Conservation (phyloP, 2,797 vertebrate genomes). For the Enteromius trimaculatus region DNA sequence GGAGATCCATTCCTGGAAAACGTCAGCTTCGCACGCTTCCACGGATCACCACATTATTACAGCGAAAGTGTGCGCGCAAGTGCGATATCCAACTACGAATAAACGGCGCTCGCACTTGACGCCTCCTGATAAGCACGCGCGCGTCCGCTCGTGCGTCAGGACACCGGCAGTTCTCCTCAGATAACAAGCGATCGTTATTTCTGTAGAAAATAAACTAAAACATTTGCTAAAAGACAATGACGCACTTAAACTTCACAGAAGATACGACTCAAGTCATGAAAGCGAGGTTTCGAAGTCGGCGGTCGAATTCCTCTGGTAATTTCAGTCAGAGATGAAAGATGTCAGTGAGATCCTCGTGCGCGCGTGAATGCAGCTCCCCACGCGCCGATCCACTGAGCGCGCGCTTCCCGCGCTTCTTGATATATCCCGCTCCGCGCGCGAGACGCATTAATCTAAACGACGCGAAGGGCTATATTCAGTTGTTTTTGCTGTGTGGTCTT, state of each 20-base stretch:
- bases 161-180: slow-evolving; percentile 11
- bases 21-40: slow-evolving; percentile 1
- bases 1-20: slow-evolving; percentile 28
- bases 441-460: slow-evolving; percentile 14
- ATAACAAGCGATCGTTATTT: slow-evolving; percentile 13
- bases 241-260: not conserved
- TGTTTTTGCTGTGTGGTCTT: slow-evolving; percentile 34
- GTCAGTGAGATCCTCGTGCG: not conserved
- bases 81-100: slow-evolving; percentile 24
- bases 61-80: not conserved
- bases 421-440: slow-evolving; percentile 7
- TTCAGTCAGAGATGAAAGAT: not conserved
- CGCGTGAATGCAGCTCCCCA: slow-evolving; percentile 34
- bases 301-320: slow-evolving; percentile 32
- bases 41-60: not conserved
- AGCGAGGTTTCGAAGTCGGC: not conserved
- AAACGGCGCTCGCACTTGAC: slow-evolving; percentile 16
- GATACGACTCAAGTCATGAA: not conserved
- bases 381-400: slow-evolving; percentile 29
- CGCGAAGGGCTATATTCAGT: slow-evolving; percentile 21
- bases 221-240: not conserved
- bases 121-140: slow-evolving; percentile 18
- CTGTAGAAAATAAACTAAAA: not conserved
- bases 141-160: slow-evolving; percentile 13
- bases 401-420: not conserved